Percentiles rank a stretch among this genome's conserved stretches.
These are phyloP conservation scores for Crotalus viridis DNA, from an alignment of 2,113 vertebrate genomes.

Conservation along the genomic window DNA sequence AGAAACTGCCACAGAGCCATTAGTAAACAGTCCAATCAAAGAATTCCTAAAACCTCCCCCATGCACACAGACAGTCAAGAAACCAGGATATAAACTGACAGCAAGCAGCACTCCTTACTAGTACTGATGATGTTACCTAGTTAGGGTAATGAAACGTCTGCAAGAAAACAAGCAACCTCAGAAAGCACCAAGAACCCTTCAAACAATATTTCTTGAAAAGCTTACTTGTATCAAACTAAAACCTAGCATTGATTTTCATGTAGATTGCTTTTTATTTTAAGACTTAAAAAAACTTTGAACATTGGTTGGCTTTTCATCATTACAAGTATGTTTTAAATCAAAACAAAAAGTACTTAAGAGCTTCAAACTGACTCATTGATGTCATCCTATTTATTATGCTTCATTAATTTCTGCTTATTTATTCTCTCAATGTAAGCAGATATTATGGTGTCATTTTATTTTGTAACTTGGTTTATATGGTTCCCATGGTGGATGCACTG, in stretches of 20 bases:
- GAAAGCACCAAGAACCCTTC: no score
- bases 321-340: constrained; percentile 3
- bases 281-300: background rate
- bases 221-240: background rate
- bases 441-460: background rate
- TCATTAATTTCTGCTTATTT: constrained; percentile 14
- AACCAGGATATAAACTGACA: no score
- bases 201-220: background rate
- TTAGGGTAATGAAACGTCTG: no score
- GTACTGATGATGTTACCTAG: no score
- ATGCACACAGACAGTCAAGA: no score
- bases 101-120: no score
- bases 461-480: background rate
- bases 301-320: constrained; percentile 7
- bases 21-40: no score
- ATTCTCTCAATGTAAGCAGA: background rate
- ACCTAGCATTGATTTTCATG: background rate
- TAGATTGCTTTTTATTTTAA: constrained; percentile 1
- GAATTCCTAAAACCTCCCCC: no score
- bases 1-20: no score
- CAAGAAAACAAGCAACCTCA: no score
- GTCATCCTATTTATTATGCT: background rate
- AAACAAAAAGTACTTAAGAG: background rate
- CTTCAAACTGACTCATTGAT: background rate
- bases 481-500: background rate